Base-by-base conservation (phyloP, 1,140 invertebrate genomes). In the Augochlora pura region DNA sequence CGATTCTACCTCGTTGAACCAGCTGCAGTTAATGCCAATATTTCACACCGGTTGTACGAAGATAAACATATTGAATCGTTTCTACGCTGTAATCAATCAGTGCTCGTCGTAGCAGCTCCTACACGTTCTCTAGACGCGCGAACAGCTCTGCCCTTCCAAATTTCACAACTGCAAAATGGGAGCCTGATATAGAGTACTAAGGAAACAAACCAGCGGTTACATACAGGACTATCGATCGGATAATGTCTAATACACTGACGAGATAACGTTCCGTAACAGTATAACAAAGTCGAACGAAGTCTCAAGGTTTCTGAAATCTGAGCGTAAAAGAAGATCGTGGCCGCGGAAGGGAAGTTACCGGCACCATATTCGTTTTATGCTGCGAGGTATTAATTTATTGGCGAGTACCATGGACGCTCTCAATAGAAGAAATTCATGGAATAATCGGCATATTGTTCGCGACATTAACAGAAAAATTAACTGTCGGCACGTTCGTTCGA, bases 211-310 rank as follows among this genome's bases (percentile, higher is more conserved):
- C 4, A 2, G 32, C 32, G 32, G 3, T 54, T 54, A 63, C 68
- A 63, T 54, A 59, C 65, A 82, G 68, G 73, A 72, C 66, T 32
- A 77, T 81, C 63, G 70, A 67, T 69, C 49, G 6, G 23, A 38
- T 77, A 77, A 54, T 52, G 49, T 14, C 54, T 39, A 77, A 68
- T 68, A 42, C 18, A 14, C 2, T 3, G 46, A 39, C 71, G 8
- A 57, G 14, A 0, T 14, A 75, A 42, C 32, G 54, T 27, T 18
- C 9, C 16, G 9, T 10, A 42, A 18, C 18, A 5, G 32, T 49
- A 49, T 0, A 25, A n/a, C 12, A 23, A 46, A 42, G 9, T 23
- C n/a, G 52, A 42, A 70, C 73, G 57, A 78, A 60, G 73, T 82
- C 57, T 9, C 10, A 46, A 78, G 67, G 54, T 52, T 16, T 7